A percentile compares a stretch with the other conserved stretches of the same genome.
Conservation (phyloP, 1,140 invertebrate genomes). For the Drosophila navojoa region DNA sequence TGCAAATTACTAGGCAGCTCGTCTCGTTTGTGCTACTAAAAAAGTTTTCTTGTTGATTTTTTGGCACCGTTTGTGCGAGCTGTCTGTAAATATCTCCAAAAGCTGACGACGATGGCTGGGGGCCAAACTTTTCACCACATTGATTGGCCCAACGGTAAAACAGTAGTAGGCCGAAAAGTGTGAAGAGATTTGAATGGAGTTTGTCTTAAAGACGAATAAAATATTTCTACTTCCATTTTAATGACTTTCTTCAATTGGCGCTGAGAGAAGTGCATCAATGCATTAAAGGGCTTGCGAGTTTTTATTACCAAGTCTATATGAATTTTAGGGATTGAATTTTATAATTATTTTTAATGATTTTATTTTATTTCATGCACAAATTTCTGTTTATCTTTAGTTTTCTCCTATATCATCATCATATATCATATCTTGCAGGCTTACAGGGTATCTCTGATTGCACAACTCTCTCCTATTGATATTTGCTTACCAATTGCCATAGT, state of each 20-base stretch:
- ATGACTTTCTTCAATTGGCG: not conserved
- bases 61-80: slow-evolving; percentile 32
- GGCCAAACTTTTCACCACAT: slow-evolving; percentile 45
- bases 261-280: no score
- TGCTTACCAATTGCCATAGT: no score
- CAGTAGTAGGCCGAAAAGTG: slow-evolving; percentile 39
- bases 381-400: no score
- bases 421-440: no score
- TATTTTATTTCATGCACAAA: no score
- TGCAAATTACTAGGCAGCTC: slow-evolving; percentile 54
- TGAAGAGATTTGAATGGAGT: not conserved
- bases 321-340: no score
- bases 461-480: no score
- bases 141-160: slow-evolving; percentile 43
- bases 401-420: no score
- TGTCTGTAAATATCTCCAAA: slow-evolving; percentile 13
- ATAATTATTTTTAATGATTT: no score
- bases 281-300: no score
- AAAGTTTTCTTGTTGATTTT: slow-evolving; percentile 37
- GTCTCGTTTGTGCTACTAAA: slow-evolving; percentile 57
- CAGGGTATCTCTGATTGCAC: no score
- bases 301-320: no score
- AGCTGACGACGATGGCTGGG: slow-evolving; percentile 16
- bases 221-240: not conserved
- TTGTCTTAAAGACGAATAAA: not conserved